phyloP scores from a whole-genome alignment of 2,797 vertebrate genomes.

The Darevskia nairensis region DNA sequence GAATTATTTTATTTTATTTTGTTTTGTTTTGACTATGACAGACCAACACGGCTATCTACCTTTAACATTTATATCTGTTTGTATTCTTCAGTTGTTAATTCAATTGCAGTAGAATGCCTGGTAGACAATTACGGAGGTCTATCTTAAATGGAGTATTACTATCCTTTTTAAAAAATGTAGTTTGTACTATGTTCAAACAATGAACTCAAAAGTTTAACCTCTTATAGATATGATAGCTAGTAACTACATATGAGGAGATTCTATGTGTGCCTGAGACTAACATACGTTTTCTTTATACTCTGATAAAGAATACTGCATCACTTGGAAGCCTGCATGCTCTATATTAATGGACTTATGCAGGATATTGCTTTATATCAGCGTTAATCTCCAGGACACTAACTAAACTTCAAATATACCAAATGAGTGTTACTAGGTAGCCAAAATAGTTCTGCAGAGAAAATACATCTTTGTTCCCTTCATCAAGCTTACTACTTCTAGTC shows the following conservation, averaged over 20 bases:
- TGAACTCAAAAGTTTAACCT: slow-evolving; percentile 2
- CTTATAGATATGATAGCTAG: background rate
- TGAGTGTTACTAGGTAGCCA: background rate
- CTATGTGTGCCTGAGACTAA: background rate
- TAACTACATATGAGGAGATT: background rate
- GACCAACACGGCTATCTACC: too few species aligned
- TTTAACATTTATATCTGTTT: background rate
- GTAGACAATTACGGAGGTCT: background rate
- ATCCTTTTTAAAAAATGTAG: too few species aligned
- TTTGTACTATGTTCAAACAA: background rate
- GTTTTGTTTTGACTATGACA: too few species aligned
- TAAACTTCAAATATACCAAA: background rate
- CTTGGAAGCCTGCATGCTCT: background rate
- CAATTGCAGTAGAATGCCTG: too few species aligned
- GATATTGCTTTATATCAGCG: background rate
- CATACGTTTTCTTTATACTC: background rate
- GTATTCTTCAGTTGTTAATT: background rate
- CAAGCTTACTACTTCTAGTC: background rate
- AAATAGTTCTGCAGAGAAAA: background rate
- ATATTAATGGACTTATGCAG: background rate
- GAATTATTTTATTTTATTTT: too few species aligned
- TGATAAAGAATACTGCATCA: background rate
- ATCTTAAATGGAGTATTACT: background rate
- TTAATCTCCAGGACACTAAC: background rate
- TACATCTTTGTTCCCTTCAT: background rate